These are phyloP conservation scores for Acipenser oxyrinchus DNA, from an alignment of 2,797 vertebrate genomes.

Conservation along the genomic window DNA sequence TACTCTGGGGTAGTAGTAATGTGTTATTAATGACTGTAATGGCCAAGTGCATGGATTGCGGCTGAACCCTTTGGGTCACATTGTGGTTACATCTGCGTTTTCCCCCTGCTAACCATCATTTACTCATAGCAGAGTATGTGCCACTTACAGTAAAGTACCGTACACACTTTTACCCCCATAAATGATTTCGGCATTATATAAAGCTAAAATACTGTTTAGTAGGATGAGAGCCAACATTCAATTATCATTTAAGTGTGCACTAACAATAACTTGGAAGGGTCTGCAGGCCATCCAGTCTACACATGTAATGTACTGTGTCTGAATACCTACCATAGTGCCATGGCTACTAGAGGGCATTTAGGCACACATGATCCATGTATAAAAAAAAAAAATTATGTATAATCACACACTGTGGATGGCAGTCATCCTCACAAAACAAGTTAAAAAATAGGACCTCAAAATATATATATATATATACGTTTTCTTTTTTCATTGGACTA, in stretches of 20 bases:
- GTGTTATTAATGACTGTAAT: too few relatives aligned
- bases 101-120: too few relatives aligned
- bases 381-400: slow-evolving; percentile 48
- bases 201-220: too few relatives aligned
- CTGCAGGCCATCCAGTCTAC: neutral
- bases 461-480: too few relatives aligned
- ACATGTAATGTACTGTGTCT: slow-evolving; percentile 35
- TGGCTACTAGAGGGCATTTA: slow-evolving; percentile 55
- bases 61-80: too few relatives aligned
- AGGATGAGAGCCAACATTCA: neutral
- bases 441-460: slow-evolving; percentile 22
- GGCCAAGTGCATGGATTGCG: too few relatives aligned
- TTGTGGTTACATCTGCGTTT: too few relatives aligned
- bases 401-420: slow-evolving; percentile 35
- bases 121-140: too few relatives aligned
- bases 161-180: too few relatives aligned
- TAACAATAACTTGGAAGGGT: neutral
- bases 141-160: too few relatives aligned
- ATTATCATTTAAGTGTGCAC: neutral
- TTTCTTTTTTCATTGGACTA: slow-evolving; percentile 32
- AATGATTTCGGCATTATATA: too few relatives aligned
- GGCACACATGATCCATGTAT: slow-evolving; percentile 44
- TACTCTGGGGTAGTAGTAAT: too few relatives aligned
- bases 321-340: slow-evolving; percentile 55
- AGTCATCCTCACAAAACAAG: slow-evolving; percentile 15